Evolutionary conservation across 1,140 invertebrate species (phyloP).

Genomic region (Halictus rubicundus): DNA sequence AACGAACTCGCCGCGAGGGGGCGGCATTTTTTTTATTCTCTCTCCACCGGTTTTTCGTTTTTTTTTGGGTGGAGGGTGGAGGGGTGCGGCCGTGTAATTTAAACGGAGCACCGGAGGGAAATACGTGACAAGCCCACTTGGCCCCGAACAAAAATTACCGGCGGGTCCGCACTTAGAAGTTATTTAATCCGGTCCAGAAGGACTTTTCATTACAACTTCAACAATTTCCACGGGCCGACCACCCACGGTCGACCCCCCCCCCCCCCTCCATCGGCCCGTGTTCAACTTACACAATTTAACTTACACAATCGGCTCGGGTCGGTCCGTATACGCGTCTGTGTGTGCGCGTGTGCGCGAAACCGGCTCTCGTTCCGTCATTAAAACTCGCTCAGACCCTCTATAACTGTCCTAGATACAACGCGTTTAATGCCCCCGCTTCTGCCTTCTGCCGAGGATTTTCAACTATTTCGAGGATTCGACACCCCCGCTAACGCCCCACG

Average conservation of each 20-base stretch:
- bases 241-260: no score
- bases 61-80: not conserved
- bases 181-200: slow-evolving; percentile 14
- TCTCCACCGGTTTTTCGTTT: not conserved
- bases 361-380: not conserved
- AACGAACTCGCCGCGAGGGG: not conserved
- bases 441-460: not conserved
- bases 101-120: slow-evolving; percentile 4
- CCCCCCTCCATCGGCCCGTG: not conserved
- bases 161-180: slow-evolving; percentile 1
- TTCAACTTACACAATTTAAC: slow-evolving; percentile 28
- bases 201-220: slow-evolving; percentile 41
- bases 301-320: not conserved
- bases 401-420: not conserved
- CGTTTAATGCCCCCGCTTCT: not conserved
- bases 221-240: slow-evolving; percentile 5
- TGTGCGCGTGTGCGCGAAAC: not conserved
- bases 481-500: not conserved
- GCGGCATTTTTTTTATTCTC: no score
- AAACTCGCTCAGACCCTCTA: not conserved
- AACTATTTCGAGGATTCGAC: not conserved
- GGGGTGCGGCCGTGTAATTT: not conserved
- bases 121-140: not conserved
- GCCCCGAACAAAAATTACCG: slow-evolving; percentile 34
- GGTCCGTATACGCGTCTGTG: no score